These are phyloP conservation scores for Neogobius melanostomus DNA, from an alignment of 2,113 vertebrate genomes.

Conservation along the genomic window DNA sequence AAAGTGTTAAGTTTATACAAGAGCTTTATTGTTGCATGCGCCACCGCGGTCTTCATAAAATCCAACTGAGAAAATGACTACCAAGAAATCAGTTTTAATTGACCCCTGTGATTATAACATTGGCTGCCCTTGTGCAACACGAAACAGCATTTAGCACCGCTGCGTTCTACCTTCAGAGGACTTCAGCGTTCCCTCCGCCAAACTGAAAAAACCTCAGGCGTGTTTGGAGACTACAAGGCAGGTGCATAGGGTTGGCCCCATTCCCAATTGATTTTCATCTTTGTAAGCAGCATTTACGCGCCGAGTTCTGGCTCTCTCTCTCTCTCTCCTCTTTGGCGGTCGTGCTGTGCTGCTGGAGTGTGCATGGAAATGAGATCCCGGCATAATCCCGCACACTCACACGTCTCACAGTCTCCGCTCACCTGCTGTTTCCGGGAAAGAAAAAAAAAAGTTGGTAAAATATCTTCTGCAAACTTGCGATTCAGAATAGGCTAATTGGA, in stretches of 20 bases:
- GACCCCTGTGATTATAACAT: background rate
- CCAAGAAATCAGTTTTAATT: background rate
- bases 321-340: conserved; percentile 26
- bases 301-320: conserved; percentile 19
- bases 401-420: conserved; percentile 25
- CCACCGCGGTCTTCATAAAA: background rate
- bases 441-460: conserved; percentile 16
- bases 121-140: background rate
- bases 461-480: conserved; percentile 22
- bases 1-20: background rate
- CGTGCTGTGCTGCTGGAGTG: conserved; percentile 33
- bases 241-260: conserved; percentile 45
- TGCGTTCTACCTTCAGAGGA: conserved; percentile 4
- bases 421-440: conserved; percentile 3
- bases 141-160: background rate
- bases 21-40: background rate
- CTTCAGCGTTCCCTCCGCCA: conserved; percentile 10
- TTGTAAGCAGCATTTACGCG: conserved; percentile 48
- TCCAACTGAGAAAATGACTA: background rate
- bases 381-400: conserved; percentile 43
- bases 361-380: conserved; percentile 51
- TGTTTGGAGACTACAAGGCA: conserved; percentile 35
- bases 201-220: conserved; percentile 1
- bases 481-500: conserved; percentile 25
- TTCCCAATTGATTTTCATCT: conserved; percentile 46